These are phyloP conservation scores for Garra rufa DNA, from an alignment of 2,113 vertebrate species.

Conservation along the genomic window DNA sequence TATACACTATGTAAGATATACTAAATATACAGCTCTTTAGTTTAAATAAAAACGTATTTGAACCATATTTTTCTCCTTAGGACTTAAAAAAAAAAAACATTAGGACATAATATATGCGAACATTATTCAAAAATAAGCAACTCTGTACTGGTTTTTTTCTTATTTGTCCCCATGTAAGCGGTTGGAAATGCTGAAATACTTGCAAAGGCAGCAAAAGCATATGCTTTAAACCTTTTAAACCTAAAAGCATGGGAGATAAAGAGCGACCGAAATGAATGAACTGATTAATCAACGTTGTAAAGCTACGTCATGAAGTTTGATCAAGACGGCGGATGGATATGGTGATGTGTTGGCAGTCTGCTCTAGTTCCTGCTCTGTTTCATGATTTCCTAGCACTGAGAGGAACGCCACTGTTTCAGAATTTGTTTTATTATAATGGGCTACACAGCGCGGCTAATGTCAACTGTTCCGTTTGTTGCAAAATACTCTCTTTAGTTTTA, in stretches of 20 bases:
- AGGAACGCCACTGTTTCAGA: background rate
- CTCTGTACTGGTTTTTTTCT: background rate
- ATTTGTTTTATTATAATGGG: background rate
- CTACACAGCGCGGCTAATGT: background rate
- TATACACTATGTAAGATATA: background rate
- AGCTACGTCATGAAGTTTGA: slow-evolving; percentile 38
- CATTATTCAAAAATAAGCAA: background rate
- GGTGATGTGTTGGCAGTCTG: slow-evolving; percentile 4
- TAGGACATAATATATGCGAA: background rate
- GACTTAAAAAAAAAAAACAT: too few relatives aligned
- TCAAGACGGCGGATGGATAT: slow-evolving; percentile 39
- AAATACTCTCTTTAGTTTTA: background rate
- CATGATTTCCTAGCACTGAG: background rate
- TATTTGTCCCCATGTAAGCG: background rate
- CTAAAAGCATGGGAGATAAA: background rate
- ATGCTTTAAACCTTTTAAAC: background rate
- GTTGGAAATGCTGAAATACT: background rate
- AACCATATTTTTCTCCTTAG: background rate
- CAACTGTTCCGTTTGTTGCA: background rate
- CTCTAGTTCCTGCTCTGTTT: slow-evolving; percentile 18
- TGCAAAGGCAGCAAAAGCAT: background rate
- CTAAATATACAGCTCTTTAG: background rate
- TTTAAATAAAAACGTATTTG: background rate
- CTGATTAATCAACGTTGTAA: background rate
- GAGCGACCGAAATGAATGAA: background rate